Conservation (phyloP, 2,888 invertebrate genomes). For the Colletes collaris region DNA sequence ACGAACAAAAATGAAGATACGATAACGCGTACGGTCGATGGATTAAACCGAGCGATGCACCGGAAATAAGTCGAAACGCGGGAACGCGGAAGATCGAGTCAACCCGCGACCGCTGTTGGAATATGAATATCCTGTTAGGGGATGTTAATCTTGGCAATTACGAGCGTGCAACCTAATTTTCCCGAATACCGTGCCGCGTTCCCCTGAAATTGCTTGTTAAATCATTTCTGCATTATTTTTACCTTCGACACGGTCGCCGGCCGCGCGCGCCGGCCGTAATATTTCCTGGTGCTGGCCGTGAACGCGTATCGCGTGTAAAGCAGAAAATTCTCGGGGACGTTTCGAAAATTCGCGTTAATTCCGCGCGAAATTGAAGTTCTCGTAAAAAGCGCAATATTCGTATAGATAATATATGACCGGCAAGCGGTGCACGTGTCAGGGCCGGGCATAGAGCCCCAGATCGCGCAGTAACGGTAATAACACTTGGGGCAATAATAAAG, state of each 20-base stretch:
- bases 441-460: conserved; percentile 25
- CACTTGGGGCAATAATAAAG: conserved; percentile 56
- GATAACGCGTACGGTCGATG: too few species aligned
- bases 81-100: not conserved
- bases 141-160: conserved; percentile 2
- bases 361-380: conserved; percentile 48
- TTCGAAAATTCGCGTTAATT: conserved; percentile 45
- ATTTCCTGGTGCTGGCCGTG: not conserved
- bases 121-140: not conserved
- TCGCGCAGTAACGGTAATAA: conserved; percentile 46
- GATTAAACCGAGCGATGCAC: too few species aligned
- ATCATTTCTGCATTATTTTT: conserved; percentile 10
- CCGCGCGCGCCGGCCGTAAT: not conserved
- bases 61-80: too few species aligned
- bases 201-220: conserved; percentile 11
- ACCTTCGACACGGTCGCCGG: not conserved
- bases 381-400: conserved; percentile 54
- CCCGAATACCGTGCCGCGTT: not conserved
- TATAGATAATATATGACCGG: conserved; percentile 41
- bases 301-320: conserved; percentile 7
- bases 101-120: too few species aligned
- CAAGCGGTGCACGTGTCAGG: conserved; percentile 45
- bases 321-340: conserved; percentile 3
- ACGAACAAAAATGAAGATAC: too few species aligned
- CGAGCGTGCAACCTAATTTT: not conserved